Evolutionary conservation across 2,113 vertebrate species (phyloP).

Genomic region (Salvelinus sp.): DNA sequence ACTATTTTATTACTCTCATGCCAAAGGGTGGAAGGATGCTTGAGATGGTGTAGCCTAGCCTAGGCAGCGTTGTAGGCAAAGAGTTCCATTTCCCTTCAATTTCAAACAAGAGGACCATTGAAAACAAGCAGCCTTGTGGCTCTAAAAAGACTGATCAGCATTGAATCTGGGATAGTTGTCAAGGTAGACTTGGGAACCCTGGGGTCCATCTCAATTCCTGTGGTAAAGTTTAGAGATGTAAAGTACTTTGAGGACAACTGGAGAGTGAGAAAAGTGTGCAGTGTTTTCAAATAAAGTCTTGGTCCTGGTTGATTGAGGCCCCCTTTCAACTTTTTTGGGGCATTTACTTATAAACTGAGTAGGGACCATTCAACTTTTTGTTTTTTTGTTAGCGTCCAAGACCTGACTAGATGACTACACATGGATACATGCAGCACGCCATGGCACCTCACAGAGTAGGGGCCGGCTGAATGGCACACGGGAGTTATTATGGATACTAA

Average conservation of each 20-base stretch:
- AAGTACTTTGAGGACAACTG: background rate
- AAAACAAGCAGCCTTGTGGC: slow-evolving; percentile 11
- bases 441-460: background rate
- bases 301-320: slow-evolving; percentile 3
- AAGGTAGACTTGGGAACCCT: no score
- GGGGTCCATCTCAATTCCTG: no score
- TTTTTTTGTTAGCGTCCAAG: background rate
- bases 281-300: slow-evolving; percentile 7
- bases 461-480: slow-evolving; percentile 54
- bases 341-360: slow-evolving; percentile 20
- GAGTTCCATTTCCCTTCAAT: slow-evolving; percentile 36
- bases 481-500: slow-evolving; percentile 26
- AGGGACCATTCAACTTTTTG: slow-evolving; percentile 10
- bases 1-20: slow-evolving; percentile 4
- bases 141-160: slow-evolving; percentile 17
- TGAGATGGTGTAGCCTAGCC: background rate
- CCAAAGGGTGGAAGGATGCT: background rate
- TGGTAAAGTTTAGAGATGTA: no score
- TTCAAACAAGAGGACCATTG: slow-evolving; percentile 49
- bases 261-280: slow-evolving; percentile 18
- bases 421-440: slow-evolving; percentile 30
- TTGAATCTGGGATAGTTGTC: background rate
- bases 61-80: slow-evolving; percentile 17
- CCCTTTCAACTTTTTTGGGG: slow-evolving; percentile 13
- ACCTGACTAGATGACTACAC: slow-evolving; percentile 10